Base-by-base conservation (phyloP, 2,888 invertebrate species). In the Miltochrista miniata region DNA sequence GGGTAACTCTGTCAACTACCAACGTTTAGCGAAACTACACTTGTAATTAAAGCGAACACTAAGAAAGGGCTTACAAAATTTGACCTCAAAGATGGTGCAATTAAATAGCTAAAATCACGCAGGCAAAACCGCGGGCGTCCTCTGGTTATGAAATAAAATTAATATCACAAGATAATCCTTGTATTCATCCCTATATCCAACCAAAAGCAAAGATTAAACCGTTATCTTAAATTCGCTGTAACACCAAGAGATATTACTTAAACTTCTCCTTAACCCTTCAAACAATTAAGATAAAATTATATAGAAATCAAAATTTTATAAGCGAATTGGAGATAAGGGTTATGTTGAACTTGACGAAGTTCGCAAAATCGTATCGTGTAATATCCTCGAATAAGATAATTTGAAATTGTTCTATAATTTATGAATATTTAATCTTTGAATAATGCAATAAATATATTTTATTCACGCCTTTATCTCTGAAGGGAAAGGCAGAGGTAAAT, bases 251-350 rank as follows among this genome's bases (percentile, higher is more conserved):
- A 81, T 83, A 81, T 81, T 80, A 60, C 68, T 71, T 67, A 74
- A 87, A 87, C 74, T 87, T 83, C 76, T 70, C 76, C 80, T 85
- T 85, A 76, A 87, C 83, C 80, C 82, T 84, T 81, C 61, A 72
- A 81, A 83, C 83, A 83, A 84, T 89, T 82, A 87, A 87, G 87
- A 88, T 88, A 86, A 87, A 85, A 88, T 88, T 85, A 85, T 82
- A 83, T 81, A 82, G 80, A 79, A 88, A 89, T 89, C 88, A 85
- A 87, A 87, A 90, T 87, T 85, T 87, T 87, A 85, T 85, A 86
- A 88, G 83, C 82, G 83, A 79, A 85, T 76, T 68, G 67, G 78
- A 87, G 89, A 90, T 90, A 89, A 89, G 84, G 84, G 84, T 79
- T 81, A 85, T 83, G 85, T 83, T 85, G 83, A 89, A 88, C 83